phyloP scores from a whole-genome alignment of 2,888 invertebrate species.

The Periphyllus acericola region DNA sequence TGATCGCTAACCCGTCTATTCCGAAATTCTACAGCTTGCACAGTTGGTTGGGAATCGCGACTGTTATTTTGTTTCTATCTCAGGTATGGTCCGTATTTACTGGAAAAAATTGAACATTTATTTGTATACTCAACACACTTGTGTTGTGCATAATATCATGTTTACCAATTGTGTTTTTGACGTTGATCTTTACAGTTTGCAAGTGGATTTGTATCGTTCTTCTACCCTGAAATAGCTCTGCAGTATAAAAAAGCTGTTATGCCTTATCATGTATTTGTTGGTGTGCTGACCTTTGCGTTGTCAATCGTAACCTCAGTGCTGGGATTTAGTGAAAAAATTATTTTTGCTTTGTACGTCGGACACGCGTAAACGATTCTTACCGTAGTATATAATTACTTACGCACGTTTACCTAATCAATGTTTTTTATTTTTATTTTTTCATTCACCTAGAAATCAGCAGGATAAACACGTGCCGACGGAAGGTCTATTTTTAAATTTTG shows the following conservation, averaged over 20 bases:
- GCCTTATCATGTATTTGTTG: conserved; percentile 82
- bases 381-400: too few relatives aligned
- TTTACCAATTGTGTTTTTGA: neutral
- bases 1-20: conserved; percentile 71
- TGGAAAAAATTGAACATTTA: neutral
- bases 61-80: conserved; percentile 77
- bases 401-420: too few relatives aligned
- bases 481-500: conserved; percentile 75
- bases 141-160: too few relatives aligned
- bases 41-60: conserved; percentile 82
- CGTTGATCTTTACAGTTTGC: conserved; percentile 72
- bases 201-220: conserved; percentile 78
- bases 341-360: conserved; percentile 70
- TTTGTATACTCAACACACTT: neutral
- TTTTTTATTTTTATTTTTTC: neutral
- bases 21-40: conserved; percentile 81
- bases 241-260: conserved; percentile 74
- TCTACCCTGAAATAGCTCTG: conserved; percentile 77
- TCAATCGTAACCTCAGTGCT: conserved; percentile 76
- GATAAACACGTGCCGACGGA: conserved; percentile 66
- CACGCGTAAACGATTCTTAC: neutral
- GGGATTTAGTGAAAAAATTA: conserved; percentile 82
- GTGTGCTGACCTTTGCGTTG: conserved; percentile 77
- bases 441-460: conserved; percentile 19
- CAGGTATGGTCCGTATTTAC: conserved; percentile 71